Percentiles rank a stretch among this genome's conserved stretches.
These are phyloP conservation scores for Trogon melanurus DNA, from an alignment of 2,113 vertebrate genomes.

Conservation along the genomic window DNA sequence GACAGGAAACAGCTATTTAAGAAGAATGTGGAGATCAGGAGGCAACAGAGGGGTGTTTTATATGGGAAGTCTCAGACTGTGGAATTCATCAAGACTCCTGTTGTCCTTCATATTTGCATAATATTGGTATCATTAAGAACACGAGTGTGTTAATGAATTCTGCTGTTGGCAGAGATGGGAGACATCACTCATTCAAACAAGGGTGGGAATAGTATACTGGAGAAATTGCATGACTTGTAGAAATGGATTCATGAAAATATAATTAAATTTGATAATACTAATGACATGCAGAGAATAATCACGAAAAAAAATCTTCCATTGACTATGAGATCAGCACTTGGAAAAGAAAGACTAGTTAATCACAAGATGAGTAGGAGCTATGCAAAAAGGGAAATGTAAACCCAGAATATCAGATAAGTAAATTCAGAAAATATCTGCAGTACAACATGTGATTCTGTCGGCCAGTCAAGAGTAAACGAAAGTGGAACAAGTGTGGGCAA, in stretches of 20 bases:
- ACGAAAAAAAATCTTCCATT: background rate
- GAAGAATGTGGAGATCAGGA: background rate
- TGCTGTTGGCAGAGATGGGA: background rate
- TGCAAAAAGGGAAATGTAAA: background rate
- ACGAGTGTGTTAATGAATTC: background rate
- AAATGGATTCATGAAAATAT: background rate
- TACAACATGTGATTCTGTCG: background rate
- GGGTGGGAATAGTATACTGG: background rate
- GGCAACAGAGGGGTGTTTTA: background rate
- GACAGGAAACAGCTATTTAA: background rate
- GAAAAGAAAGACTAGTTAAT: background rate
- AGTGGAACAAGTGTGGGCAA: background rate
- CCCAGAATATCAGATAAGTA: background rate
- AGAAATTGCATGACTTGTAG: background rate
- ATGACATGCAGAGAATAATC: background rate
- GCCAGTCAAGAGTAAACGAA: background rate
- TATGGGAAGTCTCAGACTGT: background rate
- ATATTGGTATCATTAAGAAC: background rate
- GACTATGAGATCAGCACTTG: background rate
- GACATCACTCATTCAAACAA: background rate
- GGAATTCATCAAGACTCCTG: background rate
- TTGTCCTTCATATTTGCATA: background rate
- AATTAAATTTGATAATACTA: background rate
- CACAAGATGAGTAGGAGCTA: background rate
- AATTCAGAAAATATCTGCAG: background rate